Percentiles rank a stretch among this genome's conserved stretches.
Conservation (phyloP, 2,113 vertebrate genomes). For the Callospermophilus lateralis region DNA sequence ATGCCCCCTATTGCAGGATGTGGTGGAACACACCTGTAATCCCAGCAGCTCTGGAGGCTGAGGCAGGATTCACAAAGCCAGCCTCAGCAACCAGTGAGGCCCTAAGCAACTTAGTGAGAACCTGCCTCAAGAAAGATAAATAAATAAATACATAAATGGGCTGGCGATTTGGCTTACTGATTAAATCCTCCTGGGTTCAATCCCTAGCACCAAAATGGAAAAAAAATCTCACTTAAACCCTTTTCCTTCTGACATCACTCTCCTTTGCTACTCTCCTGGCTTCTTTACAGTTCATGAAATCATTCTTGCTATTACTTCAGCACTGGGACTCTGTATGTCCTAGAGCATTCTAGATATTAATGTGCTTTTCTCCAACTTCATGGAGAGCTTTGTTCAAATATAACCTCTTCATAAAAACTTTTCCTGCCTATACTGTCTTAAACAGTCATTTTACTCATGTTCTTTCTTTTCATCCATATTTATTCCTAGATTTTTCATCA, state of each 20-base stretch:
- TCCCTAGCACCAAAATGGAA: too few species aligned
- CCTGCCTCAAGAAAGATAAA: too few species aligned
- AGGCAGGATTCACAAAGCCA: too few species aligned
- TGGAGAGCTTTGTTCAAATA: background rate
- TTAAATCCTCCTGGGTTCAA: too few species aligned
- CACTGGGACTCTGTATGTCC: background rate
- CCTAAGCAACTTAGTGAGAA: too few species aligned
- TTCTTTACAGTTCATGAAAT: background rate
- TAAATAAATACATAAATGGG: too few species aligned
- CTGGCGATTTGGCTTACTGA: too few species aligned
- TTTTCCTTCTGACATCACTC: background rate
- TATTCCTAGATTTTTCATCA: background rate
- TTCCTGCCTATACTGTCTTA: background rate
- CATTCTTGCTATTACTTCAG: background rate
- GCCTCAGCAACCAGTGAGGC: too few species aligned
- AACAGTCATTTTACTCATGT: background rate
- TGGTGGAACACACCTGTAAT: too few species aligned
- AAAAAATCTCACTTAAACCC: background rate
- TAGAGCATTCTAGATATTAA: background rate
- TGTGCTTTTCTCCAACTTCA: background rate
- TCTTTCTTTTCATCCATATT: background rate
- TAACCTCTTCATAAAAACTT: background rate
- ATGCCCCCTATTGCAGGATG: too few species aligned
- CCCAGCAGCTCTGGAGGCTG: too few species aligned
- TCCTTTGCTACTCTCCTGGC: too few species aligned